These are phyloP conservation scores for Buceros bicornis DNA, from an alignment of 2,797 vertebrate genomes.

Conservation along the genomic window DNA sequence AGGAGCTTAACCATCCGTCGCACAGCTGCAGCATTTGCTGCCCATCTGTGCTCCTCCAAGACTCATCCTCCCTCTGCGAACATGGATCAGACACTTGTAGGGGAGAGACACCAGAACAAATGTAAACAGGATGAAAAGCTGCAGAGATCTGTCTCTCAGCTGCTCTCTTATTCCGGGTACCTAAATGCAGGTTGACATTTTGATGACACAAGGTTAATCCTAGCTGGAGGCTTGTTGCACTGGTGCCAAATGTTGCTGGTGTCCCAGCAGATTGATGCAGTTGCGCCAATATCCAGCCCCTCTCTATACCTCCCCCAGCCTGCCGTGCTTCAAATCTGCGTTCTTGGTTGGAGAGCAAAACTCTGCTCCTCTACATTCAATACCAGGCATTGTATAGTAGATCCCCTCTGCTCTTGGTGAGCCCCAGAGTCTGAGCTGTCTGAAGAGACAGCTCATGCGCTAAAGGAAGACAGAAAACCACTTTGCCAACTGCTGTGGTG, in stretches of 20 bases:
- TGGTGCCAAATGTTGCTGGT: background rate
- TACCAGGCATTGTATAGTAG: background rate
- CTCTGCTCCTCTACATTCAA: rapidly evolving
- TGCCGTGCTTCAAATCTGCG: rapidly evolving
- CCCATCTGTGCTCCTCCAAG: background rate
- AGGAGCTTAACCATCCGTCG: background rate
- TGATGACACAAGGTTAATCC: background rate
- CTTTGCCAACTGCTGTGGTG: background rate
- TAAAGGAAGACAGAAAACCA: background rate
- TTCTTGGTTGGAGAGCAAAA: background rate
- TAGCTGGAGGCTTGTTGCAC: background rate
- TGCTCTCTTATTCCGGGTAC: background rate
- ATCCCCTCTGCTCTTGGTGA: background rate
- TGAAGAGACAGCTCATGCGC: background rate
- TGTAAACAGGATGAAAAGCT: background rate
- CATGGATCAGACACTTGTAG: background rate
- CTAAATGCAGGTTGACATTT: background rate
- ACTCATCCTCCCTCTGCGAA: background rate
- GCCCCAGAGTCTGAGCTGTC: background rate
- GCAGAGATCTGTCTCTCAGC: background rate
- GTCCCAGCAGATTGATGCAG: background rate
- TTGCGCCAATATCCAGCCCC: background rate
- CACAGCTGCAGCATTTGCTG: slow-evolving; percentile 40
- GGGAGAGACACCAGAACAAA: background rate
- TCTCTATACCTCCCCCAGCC: background rate